phyloP scores from a whole-genome alignment of 2,797 vertebrate genomes.

The Adelosebastes latens region DNA sequence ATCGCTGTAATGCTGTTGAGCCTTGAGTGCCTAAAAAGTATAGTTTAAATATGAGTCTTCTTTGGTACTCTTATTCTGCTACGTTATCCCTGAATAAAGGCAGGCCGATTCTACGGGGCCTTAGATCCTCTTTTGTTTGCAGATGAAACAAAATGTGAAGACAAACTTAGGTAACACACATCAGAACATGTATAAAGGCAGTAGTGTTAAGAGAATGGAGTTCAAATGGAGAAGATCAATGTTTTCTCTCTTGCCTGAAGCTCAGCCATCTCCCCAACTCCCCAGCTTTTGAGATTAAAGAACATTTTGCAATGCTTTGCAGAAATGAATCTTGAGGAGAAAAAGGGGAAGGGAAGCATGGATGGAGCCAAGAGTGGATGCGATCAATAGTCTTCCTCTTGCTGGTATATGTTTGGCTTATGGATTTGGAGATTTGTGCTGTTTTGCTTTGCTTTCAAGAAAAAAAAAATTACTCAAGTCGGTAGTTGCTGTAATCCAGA shows the following conservation, averaged over 20 bases:
- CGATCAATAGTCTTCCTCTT: background rate
- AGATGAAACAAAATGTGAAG: conserved; percentile 17
- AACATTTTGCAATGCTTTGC: conserved; percentile 4
- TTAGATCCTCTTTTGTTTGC: background rate
- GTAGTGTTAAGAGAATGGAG: background rate
- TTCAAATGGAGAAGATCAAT: conserved; percentile 2
- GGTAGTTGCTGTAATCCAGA: background rate
- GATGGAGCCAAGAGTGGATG: background rate
- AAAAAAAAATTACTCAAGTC: background rate
- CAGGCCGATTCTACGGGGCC: background rate
- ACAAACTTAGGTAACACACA: background rate
- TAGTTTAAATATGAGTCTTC: conserved; percentile 2
- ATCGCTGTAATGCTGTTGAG: too few relatives aligned
- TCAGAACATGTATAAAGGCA: background rate
- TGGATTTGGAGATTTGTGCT: background rate
- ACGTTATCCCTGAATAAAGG: background rate
- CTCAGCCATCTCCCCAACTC: background rate
- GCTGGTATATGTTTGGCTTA: background rate
- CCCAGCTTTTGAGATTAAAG: background rate
- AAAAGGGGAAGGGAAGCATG: background rate
- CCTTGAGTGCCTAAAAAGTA: background rate
- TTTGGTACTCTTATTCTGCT: background rate
- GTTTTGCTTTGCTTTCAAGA: background rate
- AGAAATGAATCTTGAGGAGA: background rate
- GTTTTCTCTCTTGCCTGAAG: conserved; percentile 8